Percentiles rank a stretch among this genome's conserved stretches.
phyloP scores from a whole-genome alignment of 2,797 vertebrate species.

The Melanitta fusca region DNA sequence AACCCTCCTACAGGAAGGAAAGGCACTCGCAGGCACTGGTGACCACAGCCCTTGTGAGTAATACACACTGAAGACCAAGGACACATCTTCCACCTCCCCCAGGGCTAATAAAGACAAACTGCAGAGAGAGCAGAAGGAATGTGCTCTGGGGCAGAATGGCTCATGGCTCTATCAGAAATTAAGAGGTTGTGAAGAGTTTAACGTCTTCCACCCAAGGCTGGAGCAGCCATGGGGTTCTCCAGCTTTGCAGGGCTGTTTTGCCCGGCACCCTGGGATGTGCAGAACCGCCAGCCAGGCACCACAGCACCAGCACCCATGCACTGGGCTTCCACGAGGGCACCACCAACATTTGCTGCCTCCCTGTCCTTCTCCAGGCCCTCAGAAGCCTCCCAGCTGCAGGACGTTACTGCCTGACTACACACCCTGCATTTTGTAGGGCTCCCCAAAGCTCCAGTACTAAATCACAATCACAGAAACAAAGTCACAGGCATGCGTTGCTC shows the following conservation, averaged over 20 bases:
- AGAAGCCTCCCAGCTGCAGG: background rate
- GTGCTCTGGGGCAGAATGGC: background rate
- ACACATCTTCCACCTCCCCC: rapidly evolving
- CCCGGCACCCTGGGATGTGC: background rate
- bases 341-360: background rate
- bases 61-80: background rate
- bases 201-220: background rate
- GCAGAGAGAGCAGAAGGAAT: background rate
- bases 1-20: background rate
- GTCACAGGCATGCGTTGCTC: background rate
- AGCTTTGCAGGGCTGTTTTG: background rate
- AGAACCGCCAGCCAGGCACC: rapidly evolving
- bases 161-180: background rate
- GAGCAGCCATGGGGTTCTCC: background rate
- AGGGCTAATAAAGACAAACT: background rate
- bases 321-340: background rate
- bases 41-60: background rate
- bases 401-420: background rate
- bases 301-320: background rate
- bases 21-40: background rate
- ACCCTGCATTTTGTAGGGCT: rapidly evolving
- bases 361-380: background rate
- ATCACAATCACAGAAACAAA: background rate
- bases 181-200: background rate
- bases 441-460: background rate